Base-by-base conservation (phyloP, 2,888 invertebrate genomes). In the Saturnia japonica region DNA sequence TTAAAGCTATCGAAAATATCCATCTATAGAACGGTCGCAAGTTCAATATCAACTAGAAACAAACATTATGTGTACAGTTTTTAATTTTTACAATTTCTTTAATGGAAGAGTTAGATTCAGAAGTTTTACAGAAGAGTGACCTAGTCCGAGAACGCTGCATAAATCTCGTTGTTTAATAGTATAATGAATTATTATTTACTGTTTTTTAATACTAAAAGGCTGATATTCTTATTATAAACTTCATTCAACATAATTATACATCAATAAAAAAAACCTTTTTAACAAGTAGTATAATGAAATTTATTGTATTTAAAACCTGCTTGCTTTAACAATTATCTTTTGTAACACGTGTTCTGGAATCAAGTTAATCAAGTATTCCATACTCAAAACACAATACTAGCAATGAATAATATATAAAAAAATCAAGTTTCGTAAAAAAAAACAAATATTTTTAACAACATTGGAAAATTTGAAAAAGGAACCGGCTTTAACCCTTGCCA, bases 401-500 rank as follows among this genome's bases (percentile, higher is more conserved):
- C n/a, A 60, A 72, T 70, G 72, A 71, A 71, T 60, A 72, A 70
- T 70, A 71, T 77, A 25, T 28, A 60, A 60, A 60, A 80, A 80
- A 81, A 79, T 76, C 82, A 70, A 79, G 83, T 83, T 83, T 82
- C 75, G 66, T 70, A 82, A 81, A 74, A 74, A 79, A 82, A 78
- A 76, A 11, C 6, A 74, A 76, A 73, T 72, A 72, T 73, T 19
- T 25, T 25, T 12, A 4, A 14, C 47, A 9, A 45, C 34, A 68
- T 71, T 62, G 42, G 64, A 25, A 68, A 40, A 60, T 68, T 68
- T 66, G 72, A 76, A 78, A 76, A 74, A 74, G 71, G 78, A 83
- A 84, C 85, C 80, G 82, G 84, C 75, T 80, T 70, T 71, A 77
- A 82, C 85, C 85, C 84, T 80, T 77, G 51, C 68, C 68, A 68